Evolutionary conservation across 2,797 vertebrate species (phyloP).

Genomic region (Salmo trutta): DNA sequence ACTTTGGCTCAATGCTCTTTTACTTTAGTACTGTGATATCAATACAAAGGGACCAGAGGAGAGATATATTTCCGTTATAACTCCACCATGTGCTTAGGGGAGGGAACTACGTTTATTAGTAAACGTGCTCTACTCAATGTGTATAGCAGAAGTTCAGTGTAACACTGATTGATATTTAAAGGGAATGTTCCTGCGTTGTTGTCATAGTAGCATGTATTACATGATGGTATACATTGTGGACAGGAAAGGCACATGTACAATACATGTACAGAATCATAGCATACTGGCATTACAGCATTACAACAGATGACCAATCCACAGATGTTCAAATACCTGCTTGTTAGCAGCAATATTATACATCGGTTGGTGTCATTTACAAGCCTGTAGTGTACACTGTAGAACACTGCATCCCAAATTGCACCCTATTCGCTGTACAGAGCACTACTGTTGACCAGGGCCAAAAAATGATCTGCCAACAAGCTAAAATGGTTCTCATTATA

Average conservation of each 20-base stretch:
- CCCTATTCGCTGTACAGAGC: neutral
- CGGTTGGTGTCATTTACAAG: constrained; percentile 58
- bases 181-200: neutral
- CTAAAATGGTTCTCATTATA: constrained; percentile 69
- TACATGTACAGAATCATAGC: too few species aligned
- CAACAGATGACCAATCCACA: neutral
- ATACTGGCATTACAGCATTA: neutral
- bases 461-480: constrained; percentile 67
- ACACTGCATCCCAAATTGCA: neutral
- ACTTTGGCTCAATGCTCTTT: constrained; percentile 3
- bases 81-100: neutral
- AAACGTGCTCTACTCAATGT: neutral
- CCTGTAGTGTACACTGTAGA: constrained; percentile 28
- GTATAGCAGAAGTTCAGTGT: too few species aligned
- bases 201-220: neutral
- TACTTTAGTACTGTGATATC: constrained; percentile 10
- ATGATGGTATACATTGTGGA: neutral
- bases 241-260: neutral
- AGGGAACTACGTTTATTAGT: neutral
- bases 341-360: constrained; percentile 27
- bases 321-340: neutral
- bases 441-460: neutral
- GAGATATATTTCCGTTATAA: neutral
- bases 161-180: too few species aligned
- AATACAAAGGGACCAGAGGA: neutral